Base-by-base conservation (phyloP, 2,888 invertebrate species). In the Deladenus siricidicola region DNA sequence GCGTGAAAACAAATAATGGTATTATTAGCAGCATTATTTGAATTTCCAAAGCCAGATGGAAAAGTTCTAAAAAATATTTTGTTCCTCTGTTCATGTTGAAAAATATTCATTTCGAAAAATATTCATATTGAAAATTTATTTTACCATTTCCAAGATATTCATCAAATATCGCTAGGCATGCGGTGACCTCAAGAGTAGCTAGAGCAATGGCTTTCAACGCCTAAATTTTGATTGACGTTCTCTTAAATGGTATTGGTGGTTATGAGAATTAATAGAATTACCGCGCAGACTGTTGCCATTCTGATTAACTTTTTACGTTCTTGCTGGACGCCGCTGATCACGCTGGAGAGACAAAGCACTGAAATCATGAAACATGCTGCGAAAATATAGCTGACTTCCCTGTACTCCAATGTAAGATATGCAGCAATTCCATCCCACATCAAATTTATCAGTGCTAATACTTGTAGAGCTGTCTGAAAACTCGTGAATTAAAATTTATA, bases 311-410 rank as follows among this genome's bases (percentile, higher is more conserved):
- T 23, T 8, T 23, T 21, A 14, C 30, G 21, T 34, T 58, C 58
- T 21, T 60, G 39, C 29, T 58, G 58, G 19, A 58, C 43, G 21
- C 53, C 58, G 43, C 56, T 58, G 52, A 58, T 60, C 21, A 58
- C 58, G 19, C 58, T 6, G 29, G 59, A 60, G 26, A 58, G 21
- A 43, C 56, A 58, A n/a, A 58, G 42, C 42, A 60, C 8, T 19
- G 58, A 58, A n/a, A 26, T 21, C 8, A 43, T 21, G 6, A 58
- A 21, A 10, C 59, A 58, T 6, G 39, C 4, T 17, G 58, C 58
- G 34, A 58, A 57, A n/a, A 30, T 10, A 24, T 56, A 56, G 19
- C 6, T 21, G 23, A 34, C 8, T 10, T 34, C 23, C 4, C 26
- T 28, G 51, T 49, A 28, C 4, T 53, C 30, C 1, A 57, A 8